Evolutionary conservation across 2,888 invertebrate species (phyloP).

Genomic region (Charanyca ferruginea): DNA sequence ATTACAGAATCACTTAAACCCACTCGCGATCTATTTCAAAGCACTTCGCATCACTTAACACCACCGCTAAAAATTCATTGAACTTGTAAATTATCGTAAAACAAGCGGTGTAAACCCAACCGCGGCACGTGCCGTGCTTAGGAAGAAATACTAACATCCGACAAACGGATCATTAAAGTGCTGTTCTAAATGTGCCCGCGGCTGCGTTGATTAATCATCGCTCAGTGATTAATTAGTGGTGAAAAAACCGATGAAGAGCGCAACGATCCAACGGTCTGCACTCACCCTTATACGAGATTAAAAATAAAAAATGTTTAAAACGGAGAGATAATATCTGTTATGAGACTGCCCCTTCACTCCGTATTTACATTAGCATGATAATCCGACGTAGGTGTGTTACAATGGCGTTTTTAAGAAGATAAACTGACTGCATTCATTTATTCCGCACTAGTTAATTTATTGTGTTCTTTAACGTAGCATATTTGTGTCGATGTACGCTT

Average conservation of each 20-base stretch:
- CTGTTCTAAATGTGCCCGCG: slow-evolving; percentile 82
- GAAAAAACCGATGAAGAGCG: slow-evolving; percentile 77
- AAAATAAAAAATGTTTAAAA: slow-evolving; percentile 67
- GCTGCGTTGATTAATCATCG: slow-evolving; percentile 86
- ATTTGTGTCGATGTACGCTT: slow-evolving; percentile 16
- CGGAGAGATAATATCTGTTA: slow-evolving; percentile 67
- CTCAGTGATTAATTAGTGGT: slow-evolving; percentile 84
- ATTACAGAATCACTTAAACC: slow-evolving; percentile 53
- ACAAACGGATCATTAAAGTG: slow-evolving; percentile 86
- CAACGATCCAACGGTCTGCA: slow-evolving; percentile 73
- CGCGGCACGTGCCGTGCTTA: slow-evolving; percentile 74
- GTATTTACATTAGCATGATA: slow-evolving; percentile 64
- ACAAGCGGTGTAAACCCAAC: slow-evolving; percentile 77
- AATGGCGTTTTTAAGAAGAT: slow-evolving; percentile 51
- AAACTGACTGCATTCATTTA: slow-evolving; percentile 34
- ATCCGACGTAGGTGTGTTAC: slow-evolving; percentile 52
- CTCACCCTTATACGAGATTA: slow-evolving; percentile 71
- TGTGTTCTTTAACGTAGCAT: slow-evolving; percentile 16
- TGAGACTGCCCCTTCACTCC: slow-evolving; percentile 69
- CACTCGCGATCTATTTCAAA: slow-evolving; percentile 56
- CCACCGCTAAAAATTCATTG: slow-evolving; percentile 74
- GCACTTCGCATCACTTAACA: slow-evolving; percentile 61
- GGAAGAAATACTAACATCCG: slow-evolving; percentile 79
- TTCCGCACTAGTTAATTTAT: slow-evolving; percentile 48
- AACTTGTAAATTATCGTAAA: slow-evolving; percentile 74